Evolutionary conservation across 2,113 vertebrate species (phyloP).

Genomic region (Alectura lathami): DNA sequence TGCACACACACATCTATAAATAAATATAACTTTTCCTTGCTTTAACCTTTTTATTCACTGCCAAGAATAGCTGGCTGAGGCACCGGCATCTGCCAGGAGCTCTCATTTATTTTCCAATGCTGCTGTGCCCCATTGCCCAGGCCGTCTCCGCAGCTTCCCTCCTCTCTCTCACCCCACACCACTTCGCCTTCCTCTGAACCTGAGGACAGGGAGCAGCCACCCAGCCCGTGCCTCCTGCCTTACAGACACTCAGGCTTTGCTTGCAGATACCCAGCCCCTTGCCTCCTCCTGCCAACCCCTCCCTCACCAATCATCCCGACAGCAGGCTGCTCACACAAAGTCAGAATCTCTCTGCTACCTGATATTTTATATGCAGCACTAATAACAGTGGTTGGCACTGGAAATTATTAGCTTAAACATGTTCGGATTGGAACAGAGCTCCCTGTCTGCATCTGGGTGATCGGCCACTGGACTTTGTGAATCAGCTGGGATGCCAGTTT

Average conservation of each 20-base stretch:
- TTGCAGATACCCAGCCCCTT: background rate
- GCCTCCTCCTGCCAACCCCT: background rate
- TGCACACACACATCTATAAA: background rate
- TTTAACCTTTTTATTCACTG: slow-evolving; percentile 44
- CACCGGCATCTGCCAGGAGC: slow-evolving; percentile 18
- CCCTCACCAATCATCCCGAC: background rate
- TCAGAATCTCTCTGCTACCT: background rate
- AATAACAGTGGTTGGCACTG: background rate
- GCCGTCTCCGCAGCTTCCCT: slow-evolving; percentile 13
- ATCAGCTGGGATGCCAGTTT: background rate
- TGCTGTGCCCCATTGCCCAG: slow-evolving; percentile 48
- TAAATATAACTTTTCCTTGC: slow-evolving; percentile 23
- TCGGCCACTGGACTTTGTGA: background rate
- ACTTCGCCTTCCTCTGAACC: slow-evolving; percentile 51
- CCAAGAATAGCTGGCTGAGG: slow-evolving; percentile 58
- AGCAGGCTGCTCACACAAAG: background rate
- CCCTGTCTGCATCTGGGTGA: background rate
- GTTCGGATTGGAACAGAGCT: background rate
- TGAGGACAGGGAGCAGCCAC: slow-evolving; percentile 19
- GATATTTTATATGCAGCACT: background rate
- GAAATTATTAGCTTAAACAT: background rate
- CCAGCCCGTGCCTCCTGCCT: background rate
- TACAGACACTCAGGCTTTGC: background rate
- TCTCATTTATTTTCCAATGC: background rate
- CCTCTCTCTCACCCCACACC: slow-evolving; percentile 45